Base-by-base conservation (phyloP, 1,140 invertebrate genomes). In the Phocides pigmalion region DNA sequence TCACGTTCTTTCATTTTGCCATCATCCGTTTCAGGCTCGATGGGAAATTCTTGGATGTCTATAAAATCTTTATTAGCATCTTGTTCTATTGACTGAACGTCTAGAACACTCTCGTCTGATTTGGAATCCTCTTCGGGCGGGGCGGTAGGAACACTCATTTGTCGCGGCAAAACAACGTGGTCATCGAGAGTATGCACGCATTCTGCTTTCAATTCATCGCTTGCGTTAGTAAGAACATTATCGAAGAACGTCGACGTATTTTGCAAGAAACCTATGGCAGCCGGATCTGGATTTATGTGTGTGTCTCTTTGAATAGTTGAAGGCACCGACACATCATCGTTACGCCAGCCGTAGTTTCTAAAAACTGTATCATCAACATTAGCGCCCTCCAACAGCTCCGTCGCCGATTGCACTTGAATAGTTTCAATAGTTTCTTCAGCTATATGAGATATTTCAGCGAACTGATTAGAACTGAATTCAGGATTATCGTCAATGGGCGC, bases 11-110 rank as follows among this genome's bases (percentile, higher is more conserved):
- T 83, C 14, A 79, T 83, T 75, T 84, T 87, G 66, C 85, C 79
- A 47, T 88, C 85, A 62, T 89, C 86, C 0, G 84, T 81, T 74
- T 84, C 81, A 2, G 89, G 87, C 61, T 91, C 86, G 11, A 90
- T 83, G 1, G 84, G 70, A 42, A 79, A 88, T 42, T 88, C 87
- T 28, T 88, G 84, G 61, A 76, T 83, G 14, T 87, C 56, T 8
- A 86, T 84, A 61, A 89, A 90, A 25, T 90, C 86, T 67, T 85
- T 82, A 16, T 81, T 89, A 11, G 88, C 88, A 47, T 90, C 88
- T 76, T 82, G 81, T 68, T 90, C 88, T 62, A 90, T 90, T 0
- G 80, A 85, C 25, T 84, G 74, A 14, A 89, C 87, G 32, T 90
- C 88, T 65, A 90, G 69, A 8, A 76, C 66, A 35, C 82, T 79